Conservation (phyloP, 2,797 vertebrate genomes). For the Petrocephalus schoutedeni region DNA sequence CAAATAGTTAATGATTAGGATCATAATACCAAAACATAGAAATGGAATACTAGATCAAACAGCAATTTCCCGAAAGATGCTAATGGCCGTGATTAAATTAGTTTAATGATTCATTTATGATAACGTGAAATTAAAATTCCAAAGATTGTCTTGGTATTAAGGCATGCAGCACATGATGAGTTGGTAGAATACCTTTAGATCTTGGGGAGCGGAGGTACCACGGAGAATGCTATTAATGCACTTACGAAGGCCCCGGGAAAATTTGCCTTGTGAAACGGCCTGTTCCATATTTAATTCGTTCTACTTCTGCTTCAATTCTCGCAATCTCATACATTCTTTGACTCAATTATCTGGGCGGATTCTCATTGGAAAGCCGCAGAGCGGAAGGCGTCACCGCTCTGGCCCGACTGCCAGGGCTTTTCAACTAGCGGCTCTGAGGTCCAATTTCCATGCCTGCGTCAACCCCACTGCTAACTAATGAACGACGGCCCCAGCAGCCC, state of each 20-base stretch:
- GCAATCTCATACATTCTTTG: background rate
- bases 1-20: background rate
- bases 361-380: background rate
- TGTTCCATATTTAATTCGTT: conserved; percentile 3
- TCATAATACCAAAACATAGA: background rate
- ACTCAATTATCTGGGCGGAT: background rate
- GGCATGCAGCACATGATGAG: background rate
- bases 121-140: background rate
- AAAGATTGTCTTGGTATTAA: background rate
- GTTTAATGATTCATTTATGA: background rate
- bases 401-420: background rate
- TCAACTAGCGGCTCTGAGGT: background rate
- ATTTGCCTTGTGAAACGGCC: background rate
- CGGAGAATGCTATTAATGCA: background rate
- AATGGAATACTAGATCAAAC: background rate
- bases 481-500: background rate
- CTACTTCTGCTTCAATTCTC: background rate
- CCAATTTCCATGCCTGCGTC: background rate
- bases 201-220: background rate
- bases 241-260: background rate
- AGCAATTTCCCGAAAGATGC: background rate
- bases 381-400: background rate
- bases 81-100: background rate
- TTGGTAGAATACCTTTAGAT: background rate
- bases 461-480: background rate